phyloP scores from a whole-genome alignment of 2,888 invertebrate genomes.

The Schizaphis graminum region DNA sequence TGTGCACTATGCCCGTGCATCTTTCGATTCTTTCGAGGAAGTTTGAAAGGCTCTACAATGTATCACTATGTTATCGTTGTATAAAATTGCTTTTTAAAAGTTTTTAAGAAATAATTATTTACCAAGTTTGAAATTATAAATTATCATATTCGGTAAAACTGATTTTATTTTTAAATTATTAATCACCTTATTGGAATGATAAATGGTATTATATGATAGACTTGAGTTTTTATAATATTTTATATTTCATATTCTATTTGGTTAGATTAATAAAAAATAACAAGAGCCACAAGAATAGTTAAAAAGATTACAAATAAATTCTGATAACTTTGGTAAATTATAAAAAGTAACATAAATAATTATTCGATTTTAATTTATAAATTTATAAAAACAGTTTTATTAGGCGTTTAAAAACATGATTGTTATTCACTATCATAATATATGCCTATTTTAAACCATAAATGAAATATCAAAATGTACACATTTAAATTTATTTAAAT shows the following conservation, averaged over 20 bases:
- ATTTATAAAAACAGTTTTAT: neutral
- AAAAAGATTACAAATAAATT: neutral
- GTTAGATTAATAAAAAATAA: neutral
- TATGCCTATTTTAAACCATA: neutral
- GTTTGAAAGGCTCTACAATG: neutral
- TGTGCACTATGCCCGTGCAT: neutral
- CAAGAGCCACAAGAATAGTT: neutral
- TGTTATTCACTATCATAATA: neutral
- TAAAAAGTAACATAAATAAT: neutral
- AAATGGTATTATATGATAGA: neutral
- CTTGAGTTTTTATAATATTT: neutral
- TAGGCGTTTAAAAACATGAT: neutral
- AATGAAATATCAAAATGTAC: neutral
- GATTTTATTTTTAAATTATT: neutral
- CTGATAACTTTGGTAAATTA: neutral
- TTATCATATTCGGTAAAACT: neutral
- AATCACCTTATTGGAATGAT: neutral
- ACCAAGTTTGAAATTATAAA: neutral
- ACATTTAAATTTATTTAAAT: neutral
- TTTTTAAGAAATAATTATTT: neutral
- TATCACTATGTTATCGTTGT: neutral
- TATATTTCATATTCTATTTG: neutral
- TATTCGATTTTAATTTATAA: neutral
- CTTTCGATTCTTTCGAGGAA: neutral
- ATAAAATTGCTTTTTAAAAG: neutral